Base-by-base conservation (phyloP, 2,113 vertebrate species). In the Scartelaos histophorus region DNA sequence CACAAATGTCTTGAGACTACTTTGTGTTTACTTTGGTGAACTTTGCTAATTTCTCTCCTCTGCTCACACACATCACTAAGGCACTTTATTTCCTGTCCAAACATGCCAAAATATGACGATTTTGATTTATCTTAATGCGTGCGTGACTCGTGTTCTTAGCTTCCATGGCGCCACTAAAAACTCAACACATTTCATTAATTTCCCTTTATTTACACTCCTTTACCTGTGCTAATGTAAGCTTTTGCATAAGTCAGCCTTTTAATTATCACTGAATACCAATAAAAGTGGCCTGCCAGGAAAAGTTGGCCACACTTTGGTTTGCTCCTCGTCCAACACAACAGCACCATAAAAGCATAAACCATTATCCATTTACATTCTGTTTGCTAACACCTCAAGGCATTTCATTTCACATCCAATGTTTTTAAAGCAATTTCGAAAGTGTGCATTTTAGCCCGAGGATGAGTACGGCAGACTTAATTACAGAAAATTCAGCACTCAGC, bases 31-130 rank as follows among this genome's bases (percentile, higher is more conserved):
- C 87, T 88, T 34, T 76, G 93, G 88, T 87, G 77, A 92, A 88
- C 90, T 93, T 93, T 88, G 87, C 90, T 92, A 93, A 94, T 95
- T 94, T 92, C 88, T 94, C 85, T 93, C 70, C 93, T 93, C 92
- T 92, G 87, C 91, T 91, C 88, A 83, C 88, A 91, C 87, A 88
- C 87, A 90, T 82, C 87, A 91, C 89, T 90, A 90, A 93, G 93
- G 94, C 92, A 93, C 90, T 92, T 92, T 93, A 92, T 93, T 90
- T 87, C 88, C 88, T 87, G 91, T 94, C 93, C 89, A 86, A 94
- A 90, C 76, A 75, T 85, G 73, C 88, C 78, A 85, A 89, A 93
- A 94, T 93, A 92, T 95, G 94, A 95, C 92, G 81, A 90, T 94
- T 94, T 88, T 90, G 89, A 89, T 88, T 75, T 89, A 92, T 91